Evolutionary conservation across 2,113 vertebrate species (phyloP).

Genomic region (Tamias sibiricus): DNA sequence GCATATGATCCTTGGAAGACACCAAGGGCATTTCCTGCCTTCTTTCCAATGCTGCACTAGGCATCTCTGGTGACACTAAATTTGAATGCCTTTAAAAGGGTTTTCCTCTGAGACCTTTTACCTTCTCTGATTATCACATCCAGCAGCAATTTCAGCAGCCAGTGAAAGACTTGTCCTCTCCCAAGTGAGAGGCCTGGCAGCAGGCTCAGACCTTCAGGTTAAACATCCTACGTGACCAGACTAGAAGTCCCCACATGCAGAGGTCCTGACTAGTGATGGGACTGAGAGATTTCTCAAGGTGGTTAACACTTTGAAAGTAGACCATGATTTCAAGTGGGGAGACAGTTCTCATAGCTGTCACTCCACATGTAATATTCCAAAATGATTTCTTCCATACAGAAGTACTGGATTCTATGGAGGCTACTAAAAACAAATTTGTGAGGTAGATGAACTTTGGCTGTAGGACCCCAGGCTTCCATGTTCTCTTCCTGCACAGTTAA

Average conservation of each 20-base stretch:
- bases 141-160: constrained; percentile 51
- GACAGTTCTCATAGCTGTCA: constrained; percentile 9
- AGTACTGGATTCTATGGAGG: neutral
- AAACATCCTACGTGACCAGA: constrained; percentile 58
- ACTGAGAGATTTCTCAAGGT: constrained; percentile 19
- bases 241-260: neutral
- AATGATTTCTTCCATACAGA: constrained; percentile 8
- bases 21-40: constrained; percentile 65
- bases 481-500: neutral
- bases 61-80: constrained; percentile 62
- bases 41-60: constrained; percentile 46
- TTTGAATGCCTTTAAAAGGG: constrained; percentile 51
- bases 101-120: constrained; percentile 67
- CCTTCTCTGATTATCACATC: constrained; percentile 66
- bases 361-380: neutral
- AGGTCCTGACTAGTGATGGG: neutral
- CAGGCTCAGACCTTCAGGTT: constrained; percentile 69
- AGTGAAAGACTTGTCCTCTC: constrained; percentile 61
- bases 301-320: constrained; percentile 54
- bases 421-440: neutral
- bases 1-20: constrained; percentile 45
- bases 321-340: constrained; percentile 12
- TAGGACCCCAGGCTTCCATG: neutral
- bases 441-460: neutral
- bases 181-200: constrained; percentile 6